These are phyloP conservation scores for Pleuronectes platessa DNA, from an alignment of 2,113 vertebrate genomes.

Conservation along the genomic window DNA sequence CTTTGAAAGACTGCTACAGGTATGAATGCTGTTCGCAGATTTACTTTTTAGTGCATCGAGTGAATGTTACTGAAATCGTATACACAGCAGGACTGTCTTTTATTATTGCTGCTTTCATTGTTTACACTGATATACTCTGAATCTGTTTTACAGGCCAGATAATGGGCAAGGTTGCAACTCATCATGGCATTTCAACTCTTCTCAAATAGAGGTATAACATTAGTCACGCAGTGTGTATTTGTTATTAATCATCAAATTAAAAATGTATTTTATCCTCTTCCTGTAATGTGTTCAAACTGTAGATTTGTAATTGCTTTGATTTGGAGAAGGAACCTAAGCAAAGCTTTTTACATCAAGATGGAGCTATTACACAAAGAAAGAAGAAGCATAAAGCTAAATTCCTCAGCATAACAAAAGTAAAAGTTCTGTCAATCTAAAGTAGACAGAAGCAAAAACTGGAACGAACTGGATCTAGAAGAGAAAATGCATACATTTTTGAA, in stretches of 20 bases:
- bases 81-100: not conserved
- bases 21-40: not conserved
- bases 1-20: not conserved
- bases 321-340: not conserved
- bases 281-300: not conserved
- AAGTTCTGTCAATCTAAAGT: no score
- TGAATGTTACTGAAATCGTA: not conserved
- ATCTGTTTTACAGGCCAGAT: conserved; percentile 76
- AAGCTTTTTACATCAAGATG: not conserved
- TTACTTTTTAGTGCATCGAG: not conserved
- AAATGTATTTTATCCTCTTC: not conserved
- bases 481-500: not conserved
- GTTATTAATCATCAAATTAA: no score
- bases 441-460: no score
- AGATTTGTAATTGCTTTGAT: no score
- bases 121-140: conserved; percentile 12
- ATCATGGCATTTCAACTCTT: conserved; percentile 77
- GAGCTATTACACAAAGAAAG: not conserved
- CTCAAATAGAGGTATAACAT: conserved; percentile 65
- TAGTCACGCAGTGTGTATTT: not conserved
- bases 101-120: not conserved
- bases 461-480: no score
- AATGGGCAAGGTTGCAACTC: conserved; percentile 71
- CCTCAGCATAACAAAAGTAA: no score
- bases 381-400: no score